Evolutionary conservation across 1,140 invertebrate species (phyloP), one percentile per base, ranked within the genome.

Genomic region (Drosophila saltans): DNA sequence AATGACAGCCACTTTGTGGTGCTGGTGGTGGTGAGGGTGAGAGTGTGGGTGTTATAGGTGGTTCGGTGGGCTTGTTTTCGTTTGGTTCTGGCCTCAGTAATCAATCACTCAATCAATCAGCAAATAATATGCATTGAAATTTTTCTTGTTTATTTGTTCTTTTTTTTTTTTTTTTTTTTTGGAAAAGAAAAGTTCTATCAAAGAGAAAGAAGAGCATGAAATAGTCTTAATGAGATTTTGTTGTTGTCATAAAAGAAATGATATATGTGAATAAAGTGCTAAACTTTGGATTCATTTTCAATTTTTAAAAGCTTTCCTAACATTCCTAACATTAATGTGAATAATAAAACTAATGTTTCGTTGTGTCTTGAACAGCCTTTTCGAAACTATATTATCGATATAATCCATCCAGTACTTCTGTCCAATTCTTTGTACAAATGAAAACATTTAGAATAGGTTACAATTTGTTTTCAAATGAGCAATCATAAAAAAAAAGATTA

Each of bases 41-140:
- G 28, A 4, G 28, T 36, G 33, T n/a, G 41, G 5, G 16, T 48
- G 24, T 2, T 62, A 43, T 40, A 62, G 45, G 45, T 52, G 45
- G 21, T 21, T 48, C 45, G 45, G 7, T 48, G 8, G 62, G 48
- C 43, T 3, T 9, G 21, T 40, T 67, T 36, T 64, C 45, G n/a
- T 48, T 45, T 36, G 43, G 73, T 43, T 43, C 16, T 64, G 65
- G 48, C 33, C 59, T 65, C 57, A 70, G 84, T 84, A 88, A 88
- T 88, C 84, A 88, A 88, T 88, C 84, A 88, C 84, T 88, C 84
- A 88, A 88, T 88, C 84, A 88, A 88, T 89, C 84, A 88, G 84
- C 85, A 89, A 89, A 84, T 88, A 88, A 88, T 88, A 88, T 89
- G 84, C 83, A 88, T 88, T 88, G 83, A 81, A 88, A 89, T 80